These are phyloP conservation scores for Heteractis magnifica DNA, from an alignment of 92 coral and sea anemone genomes.

Conservation along the genomic window DNA sequence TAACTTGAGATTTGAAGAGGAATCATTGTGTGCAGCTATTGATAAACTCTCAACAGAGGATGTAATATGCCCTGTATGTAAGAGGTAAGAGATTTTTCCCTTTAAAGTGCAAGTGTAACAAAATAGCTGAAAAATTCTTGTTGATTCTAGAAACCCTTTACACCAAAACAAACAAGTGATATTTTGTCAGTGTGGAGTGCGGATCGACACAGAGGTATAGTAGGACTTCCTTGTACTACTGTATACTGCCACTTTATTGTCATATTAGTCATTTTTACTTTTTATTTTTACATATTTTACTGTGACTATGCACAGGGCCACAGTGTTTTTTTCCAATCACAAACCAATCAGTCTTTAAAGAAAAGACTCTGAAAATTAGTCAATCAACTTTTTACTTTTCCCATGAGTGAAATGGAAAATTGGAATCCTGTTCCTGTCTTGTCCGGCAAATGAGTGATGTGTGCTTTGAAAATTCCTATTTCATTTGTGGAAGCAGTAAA, in stretches of 20 bases:
- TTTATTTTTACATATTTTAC: too few species aligned
- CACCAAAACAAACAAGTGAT: slow-evolving; percentile 90
- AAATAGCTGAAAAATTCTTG: neutral
- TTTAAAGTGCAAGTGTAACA: neutral
- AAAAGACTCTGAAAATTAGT: too few species aligned
- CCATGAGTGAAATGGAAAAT: too few species aligned
- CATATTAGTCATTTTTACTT: too few species aligned
- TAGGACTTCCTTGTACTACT: neutral
- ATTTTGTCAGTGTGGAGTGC: slow-evolving; percentile 88
- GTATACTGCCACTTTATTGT: neutral
- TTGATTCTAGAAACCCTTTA: slow-evolving; percentile 60
- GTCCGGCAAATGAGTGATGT: too few species aligned
- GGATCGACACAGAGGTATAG: slow-evolving; percentile 90
- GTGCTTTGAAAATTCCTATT: too few species aligned
- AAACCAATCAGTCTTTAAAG: too few species aligned
- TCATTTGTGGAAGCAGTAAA: too few species aligned
- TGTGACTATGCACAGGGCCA: too few species aligned
- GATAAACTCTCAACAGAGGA: slow-evolving; percentile 86
- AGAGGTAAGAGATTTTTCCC: slow-evolving; percentile 49
- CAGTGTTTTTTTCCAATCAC: too few species aligned
- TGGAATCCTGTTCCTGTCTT: too few species aligned
- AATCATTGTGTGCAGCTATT: slow-evolving; percentile 86
- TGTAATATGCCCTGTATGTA: slow-evolving; percentile 84
- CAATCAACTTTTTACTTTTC: too few species aligned
- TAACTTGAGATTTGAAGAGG: slow-evolving; percentile 84